Evolutionary conservation across 2,888 invertebrate species (phyloP).

Genomic region (Diadegma fenestrale): DNA sequence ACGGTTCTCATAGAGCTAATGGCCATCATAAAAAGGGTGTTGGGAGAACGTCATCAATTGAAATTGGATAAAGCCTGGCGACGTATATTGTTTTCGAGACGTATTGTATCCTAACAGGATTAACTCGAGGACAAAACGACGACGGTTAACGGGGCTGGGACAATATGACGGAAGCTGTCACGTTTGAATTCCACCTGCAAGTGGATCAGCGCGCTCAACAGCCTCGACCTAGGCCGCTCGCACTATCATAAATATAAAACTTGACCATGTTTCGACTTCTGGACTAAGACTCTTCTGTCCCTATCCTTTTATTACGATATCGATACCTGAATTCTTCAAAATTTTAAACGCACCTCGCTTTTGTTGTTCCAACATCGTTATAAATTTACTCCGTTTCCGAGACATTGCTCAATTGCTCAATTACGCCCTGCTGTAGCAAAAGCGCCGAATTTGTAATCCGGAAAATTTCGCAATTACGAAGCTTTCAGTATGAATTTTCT

Average conservation of each 20-base stretch:
- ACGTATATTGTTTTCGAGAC: slow-evolving; percentile 71
- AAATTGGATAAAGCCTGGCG: slow-evolving; percentile 72
- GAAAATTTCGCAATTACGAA: not conserved
- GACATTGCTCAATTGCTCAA: not conserved
- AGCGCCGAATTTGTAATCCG: not conserved
- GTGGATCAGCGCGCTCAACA: slow-evolving; percentile 20
- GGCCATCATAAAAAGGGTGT: not conserved
- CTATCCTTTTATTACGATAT: not conserved
- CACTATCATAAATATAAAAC: not conserved
- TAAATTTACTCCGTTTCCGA: not conserved
- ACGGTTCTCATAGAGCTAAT: not conserved
- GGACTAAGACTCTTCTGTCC: not conserved
- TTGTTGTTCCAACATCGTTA: not conserved
- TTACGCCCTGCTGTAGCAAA: not conserved
- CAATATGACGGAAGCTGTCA: slow-evolving; percentile 32
- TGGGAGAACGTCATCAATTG: slow-evolving; percentile 35
- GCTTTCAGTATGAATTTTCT: not conserved
- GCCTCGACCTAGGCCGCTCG: not conserved
- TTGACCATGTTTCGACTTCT: not conserved
- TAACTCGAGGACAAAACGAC: slow-evolving; percentile 58
- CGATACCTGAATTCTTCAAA: slow-evolving; percentile 2
- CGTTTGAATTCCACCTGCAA: slow-evolving; percentile 58
- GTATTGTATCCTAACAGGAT: slow-evolving; percentile 72
- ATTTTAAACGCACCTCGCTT: not conserved
- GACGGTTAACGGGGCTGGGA: slow-evolving; percentile 16